These are phyloP conservation scores for Cryptotermes secundus DNA, from an alignment of 1,140 invertebrate species.

Conservation along the genomic window DNA sequence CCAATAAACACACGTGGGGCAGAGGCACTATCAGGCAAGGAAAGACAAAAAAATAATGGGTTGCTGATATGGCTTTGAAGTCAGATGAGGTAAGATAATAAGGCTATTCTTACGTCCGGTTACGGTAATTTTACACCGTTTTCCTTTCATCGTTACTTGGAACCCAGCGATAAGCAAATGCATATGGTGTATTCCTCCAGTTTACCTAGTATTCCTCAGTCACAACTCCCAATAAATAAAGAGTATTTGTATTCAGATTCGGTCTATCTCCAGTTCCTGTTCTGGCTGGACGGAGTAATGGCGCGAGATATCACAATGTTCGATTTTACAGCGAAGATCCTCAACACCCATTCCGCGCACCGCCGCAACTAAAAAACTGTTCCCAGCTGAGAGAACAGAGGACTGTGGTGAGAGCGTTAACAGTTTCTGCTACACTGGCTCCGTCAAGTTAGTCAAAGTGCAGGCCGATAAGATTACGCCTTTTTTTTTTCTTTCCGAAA, in stretches of 20 bases:
- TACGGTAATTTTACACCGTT: background rate
- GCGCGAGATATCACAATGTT: background rate
- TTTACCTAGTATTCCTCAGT: background rate
- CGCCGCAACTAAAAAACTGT: slow-evolving; percentile 2
- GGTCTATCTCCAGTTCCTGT: background rate
- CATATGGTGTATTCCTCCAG: background rate
- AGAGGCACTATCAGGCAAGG: too few relatives aligned
- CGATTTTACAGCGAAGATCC: background rate
- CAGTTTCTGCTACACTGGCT: slow-evolving; percentile 14
- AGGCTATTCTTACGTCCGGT: background rate
- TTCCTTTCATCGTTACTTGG: background rate
- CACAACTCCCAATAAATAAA: background rate
- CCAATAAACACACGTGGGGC: too few relatives aligned
- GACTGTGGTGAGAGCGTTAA: background rate
- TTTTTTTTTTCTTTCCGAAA: background rate
- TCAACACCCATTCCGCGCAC: background rate
- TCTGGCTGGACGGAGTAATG: background rate
- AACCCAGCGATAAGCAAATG: background rate
- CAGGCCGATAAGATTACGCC: background rate
- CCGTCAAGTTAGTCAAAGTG: slow-evolving; percentile 18
- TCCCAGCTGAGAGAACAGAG: slow-evolving; percentile 1
- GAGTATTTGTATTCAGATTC: background rate
- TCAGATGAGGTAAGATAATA: background rate
- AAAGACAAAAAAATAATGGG: too few relatives aligned
- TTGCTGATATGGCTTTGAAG: background rate